Evolutionary conservation across 2,888 invertebrate genomes (phyloP).

Genomic region (Drosophila birchii): DNA sequence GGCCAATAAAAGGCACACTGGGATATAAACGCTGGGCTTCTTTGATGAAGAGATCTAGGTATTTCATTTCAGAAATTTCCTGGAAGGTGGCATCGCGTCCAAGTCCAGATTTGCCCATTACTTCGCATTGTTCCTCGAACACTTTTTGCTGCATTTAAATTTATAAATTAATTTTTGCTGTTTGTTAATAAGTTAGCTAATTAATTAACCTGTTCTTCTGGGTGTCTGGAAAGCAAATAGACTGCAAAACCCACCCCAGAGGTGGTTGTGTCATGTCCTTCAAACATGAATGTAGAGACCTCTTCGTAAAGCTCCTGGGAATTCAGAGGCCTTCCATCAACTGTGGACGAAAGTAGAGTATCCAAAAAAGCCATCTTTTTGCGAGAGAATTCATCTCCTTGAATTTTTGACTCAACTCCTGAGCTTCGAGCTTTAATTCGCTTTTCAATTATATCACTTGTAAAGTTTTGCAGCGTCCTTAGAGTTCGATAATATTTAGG

Average conservation of each 20-base stretch:
- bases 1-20: conserved; percentile 81
- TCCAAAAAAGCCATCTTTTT: conserved; percentile 82
- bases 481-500: conserved; percentile 84
- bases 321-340: conserved; percentile 76
- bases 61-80: conserved; percentile 82
- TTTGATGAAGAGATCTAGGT: conserved; percentile 82
- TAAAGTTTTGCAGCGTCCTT: conserved; percentile 82
- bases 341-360: conserved; percentile 74
- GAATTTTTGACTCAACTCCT: not conserved
- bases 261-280: conserved; percentile 87
- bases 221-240: conserved; percentile 86
- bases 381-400: conserved; percentile 54
- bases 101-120: conserved; percentile 82
- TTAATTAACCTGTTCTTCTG: conserved; percentile 85
- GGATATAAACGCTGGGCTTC: conserved; percentile 82
- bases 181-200: conserved; percentile 3
- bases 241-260: conserved; percentile 86
- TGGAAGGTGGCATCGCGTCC: conserved; percentile 76
- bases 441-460: conserved; percentile 79
- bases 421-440: conserved; percentile 58
- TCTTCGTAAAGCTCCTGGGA: conserved; percentile 82
- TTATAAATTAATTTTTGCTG: rapidly evolving
- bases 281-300: conserved; percentile 84
- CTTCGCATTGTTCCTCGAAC: conserved; percentile 85
- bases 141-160: conserved; percentile 83